Conservation (phyloP, 2,888 invertebrate genomes). For the Meliscaeva auricollis region DNA sequence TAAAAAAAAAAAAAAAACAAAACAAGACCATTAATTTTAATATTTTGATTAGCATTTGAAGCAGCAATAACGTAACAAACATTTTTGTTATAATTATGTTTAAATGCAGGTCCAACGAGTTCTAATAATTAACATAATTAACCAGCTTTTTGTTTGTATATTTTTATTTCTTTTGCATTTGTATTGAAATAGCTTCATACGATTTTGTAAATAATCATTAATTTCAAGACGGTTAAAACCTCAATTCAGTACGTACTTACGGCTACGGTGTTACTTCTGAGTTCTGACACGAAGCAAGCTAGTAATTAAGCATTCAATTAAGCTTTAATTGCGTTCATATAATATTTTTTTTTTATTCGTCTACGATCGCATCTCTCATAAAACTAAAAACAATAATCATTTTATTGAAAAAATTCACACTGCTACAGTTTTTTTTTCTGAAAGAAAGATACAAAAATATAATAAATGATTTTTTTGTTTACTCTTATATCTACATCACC, state of each 20-base stretch:
- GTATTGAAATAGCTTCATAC: background rate
- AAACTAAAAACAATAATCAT: conserved; percentile 15
- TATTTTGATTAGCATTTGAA: too few species aligned
- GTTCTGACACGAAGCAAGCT: background rate
- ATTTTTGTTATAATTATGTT: too few species aligned
- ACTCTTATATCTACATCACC: conserved; percentile 25
- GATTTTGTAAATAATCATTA: background rate
- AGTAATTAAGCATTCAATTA: conserved; percentile 13
- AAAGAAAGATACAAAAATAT: conserved; percentile 16
- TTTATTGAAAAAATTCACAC: conserved; percentile 49
- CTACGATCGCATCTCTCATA: conserved; percentile 20
- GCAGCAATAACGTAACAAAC: too few species aligned
- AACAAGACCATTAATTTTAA: too few species aligned
- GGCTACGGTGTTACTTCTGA: too few species aligned
- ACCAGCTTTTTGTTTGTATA: background rate
- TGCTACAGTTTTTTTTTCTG: conserved; percentile 35
- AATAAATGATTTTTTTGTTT: background rate
- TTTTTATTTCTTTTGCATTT: background rate
- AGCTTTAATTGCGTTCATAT: conserved; percentile 45
- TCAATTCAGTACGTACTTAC: conserved; percentile 3
- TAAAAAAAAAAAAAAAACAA: too few species aligned
- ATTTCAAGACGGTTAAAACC: background rate
- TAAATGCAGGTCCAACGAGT: too few species aligned
- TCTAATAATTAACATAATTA: too few species aligned
- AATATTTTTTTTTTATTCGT: background rate